Base-by-base conservation (phyloP, 2,113 vertebrate species). In the Plecturocebus donacophilus region DNA sequence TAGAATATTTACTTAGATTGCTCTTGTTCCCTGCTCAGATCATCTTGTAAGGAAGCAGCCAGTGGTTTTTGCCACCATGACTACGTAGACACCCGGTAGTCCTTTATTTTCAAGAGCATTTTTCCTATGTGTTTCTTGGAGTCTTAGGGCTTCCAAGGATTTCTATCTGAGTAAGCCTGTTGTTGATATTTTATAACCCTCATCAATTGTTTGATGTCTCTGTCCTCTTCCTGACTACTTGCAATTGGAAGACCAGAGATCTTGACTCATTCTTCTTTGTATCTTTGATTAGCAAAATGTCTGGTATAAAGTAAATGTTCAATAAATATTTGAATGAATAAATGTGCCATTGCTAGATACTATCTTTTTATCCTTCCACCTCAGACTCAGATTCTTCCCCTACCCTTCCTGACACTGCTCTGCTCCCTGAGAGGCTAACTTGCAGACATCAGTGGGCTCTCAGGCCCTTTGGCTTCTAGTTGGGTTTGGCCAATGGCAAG, bases 271-370 rank as follows among this genome's bases (percentile, higher is more conserved):
- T 38, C 52, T 1, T 30, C 58, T 49, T 45, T 38, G 45, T 66
- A 3, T 16, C 75, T 81, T 45, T 42, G 83, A 68, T 71, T 49
- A 35, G 32, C 45, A 45, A 93, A 16, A 8, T 6, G 23, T 49
- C 49, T 32, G 71, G 23, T 38, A 1, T 12, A 2, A 0, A 3
- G 52, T 23, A 32, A 21, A 19, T 5, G 30, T 75, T 45, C 23
- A 6, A 25, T 16, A 27, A 73, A 12, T 17, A 25, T 47, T 77
- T 12, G 68, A 52, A 32, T 17, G 73, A 77, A 21, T 40, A 45
- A 47, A 0, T 25, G 42, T 16, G 10, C 3, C 13, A 1, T 2
- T 54, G 35, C 71, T n/a, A 32, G 30, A 5, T 38, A 14, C 4
- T 35, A 71, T 19, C 47, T 42, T 32, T 56, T 70, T 0, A 52